A percentile compares a stretch with the other conserved stretches of the same genome.
Conservation (phyloP, 2,888 invertebrate species). For the Drosophila sordidapex region DNA sequence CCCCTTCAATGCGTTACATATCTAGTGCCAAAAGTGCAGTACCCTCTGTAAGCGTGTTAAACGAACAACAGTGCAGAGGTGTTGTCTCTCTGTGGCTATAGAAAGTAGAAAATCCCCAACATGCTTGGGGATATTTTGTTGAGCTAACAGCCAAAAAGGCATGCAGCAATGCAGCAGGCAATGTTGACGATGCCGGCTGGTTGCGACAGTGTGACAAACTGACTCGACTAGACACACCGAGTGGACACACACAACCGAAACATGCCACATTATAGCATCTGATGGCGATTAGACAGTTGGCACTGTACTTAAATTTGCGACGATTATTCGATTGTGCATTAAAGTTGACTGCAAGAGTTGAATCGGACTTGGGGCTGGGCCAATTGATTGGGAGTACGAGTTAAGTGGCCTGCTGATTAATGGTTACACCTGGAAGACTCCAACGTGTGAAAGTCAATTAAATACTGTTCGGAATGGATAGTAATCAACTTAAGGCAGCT, state of each 20-base stretch:
- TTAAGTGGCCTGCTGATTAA: constrained; percentile 54
- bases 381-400: constrained; percentile 54
- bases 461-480: neutral
- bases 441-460: neutral
- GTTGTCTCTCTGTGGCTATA: constrained; percentile 20
- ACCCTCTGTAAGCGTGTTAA: neutral
- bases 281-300: constrained; percentile 56
- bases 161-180: constrained; percentile 62
- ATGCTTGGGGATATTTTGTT: constrained; percentile 70
- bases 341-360: constrained; percentile 1
- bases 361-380: constrained; percentile 16
- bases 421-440: constrained; percentile 15
- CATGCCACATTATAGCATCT: constrained; percentile 70
- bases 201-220: constrained; percentile 63
- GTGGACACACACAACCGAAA: constrained; percentile 2
- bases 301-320: constrained; percentile 49
- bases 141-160: constrained; percentile 57
- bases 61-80: constrained; percentile 20
- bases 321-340: constrained; percentile 16
- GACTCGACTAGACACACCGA: constrained; percentile 38
- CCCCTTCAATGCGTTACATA: neutral
- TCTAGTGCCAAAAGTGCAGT: neutral
- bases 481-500: neutral
- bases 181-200: constrained; percentile 16
- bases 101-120: constrained; percentile 52